A percentile compares a stretch with the other conserved stretches of the same genome.
Conservation (phyloP, 1,140 invertebrate species). For the Mercenaria mercenaria region DNA sequence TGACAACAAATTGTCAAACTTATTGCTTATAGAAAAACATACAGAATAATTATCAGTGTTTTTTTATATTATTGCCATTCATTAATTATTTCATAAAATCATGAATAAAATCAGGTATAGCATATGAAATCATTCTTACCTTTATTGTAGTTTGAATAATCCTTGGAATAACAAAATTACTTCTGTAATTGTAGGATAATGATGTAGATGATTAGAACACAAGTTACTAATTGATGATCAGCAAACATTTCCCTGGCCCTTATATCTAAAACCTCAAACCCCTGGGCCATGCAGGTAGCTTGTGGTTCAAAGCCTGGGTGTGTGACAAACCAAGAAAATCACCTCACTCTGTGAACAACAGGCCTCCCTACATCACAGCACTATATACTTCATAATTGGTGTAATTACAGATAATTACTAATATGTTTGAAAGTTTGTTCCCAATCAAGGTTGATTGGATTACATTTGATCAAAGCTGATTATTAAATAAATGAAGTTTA, state of each 20-base stretch:
- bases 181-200: background rate
- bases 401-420: background rate
- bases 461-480: constrained; percentile 30
- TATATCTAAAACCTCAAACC: background rate
- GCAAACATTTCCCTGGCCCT: background rate
- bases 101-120: too few species aligned
- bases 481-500: background rate
- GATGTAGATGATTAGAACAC: background rate
- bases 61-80: too few species aligned
- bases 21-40: too few species aligned
- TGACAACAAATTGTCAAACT: too few species aligned
- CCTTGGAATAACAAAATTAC: background rate
- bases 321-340: background rate
- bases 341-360: background rate
- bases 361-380: background rate
- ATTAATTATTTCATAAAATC: too few species aligned
- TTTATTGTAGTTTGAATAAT: background rate
- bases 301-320: background rate
- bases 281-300: background rate
- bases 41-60: too few species aligned
- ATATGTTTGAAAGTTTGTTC: background rate
- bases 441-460: constrained; percentile 11
- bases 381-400: background rate
- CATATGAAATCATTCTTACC: background rate
- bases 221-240: background rate